These are phyloP conservation scores for Labia minor DNA, from an alignment of 2,888 invertebrate genomes.

Conservation along the genomic window DNA sequence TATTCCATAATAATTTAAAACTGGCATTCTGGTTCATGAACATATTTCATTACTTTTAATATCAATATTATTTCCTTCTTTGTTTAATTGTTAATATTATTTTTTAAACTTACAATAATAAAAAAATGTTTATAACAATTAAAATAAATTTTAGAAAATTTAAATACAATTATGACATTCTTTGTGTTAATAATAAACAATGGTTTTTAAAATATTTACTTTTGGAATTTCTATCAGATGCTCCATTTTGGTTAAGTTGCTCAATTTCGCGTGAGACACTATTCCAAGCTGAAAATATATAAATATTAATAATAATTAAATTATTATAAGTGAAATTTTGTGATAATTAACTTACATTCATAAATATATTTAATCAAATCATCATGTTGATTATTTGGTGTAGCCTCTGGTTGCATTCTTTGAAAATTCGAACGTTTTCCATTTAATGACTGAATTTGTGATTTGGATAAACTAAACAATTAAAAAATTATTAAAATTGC, in stretches of 20 bases:
- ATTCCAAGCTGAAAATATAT: constrained; percentile 22
- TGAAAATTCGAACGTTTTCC: constrained; percentile 23
- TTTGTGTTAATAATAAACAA: too few relatives aligned
- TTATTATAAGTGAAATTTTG: background rate
- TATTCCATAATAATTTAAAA: too few relatives aligned
- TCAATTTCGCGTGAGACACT: constrained; percentile 25
- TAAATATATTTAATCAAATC: constrained; percentile 24
- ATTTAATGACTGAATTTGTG: constrained; percentile 23
- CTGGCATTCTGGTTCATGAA: too few relatives aligned
- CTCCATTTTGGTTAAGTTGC: constrained; percentile 23
- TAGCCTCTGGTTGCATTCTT: constrained; percentile 22
- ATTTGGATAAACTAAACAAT: constrained; percentile 19
- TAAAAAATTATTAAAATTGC: background rate
- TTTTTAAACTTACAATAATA: too few relatives aligned
- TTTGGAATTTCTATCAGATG: constrained; percentile 22
- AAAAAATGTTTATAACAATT: too few relatives aligned
- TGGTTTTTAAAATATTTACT: constrained; percentile 13
- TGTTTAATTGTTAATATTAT: too few relatives aligned
- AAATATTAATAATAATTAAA: background rate
- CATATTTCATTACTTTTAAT: too few relatives aligned
- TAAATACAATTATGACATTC: too few relatives aligned
- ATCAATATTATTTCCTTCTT: too few relatives aligned
- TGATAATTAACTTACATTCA: constrained; percentile 22
- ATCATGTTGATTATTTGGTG: constrained; percentile 22
- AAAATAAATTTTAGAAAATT: too few relatives aligned